Evolutionary conservation across 2,888 invertebrate genomes (phyloP).

Genomic region (Hemithea aestivaria): DNA sequence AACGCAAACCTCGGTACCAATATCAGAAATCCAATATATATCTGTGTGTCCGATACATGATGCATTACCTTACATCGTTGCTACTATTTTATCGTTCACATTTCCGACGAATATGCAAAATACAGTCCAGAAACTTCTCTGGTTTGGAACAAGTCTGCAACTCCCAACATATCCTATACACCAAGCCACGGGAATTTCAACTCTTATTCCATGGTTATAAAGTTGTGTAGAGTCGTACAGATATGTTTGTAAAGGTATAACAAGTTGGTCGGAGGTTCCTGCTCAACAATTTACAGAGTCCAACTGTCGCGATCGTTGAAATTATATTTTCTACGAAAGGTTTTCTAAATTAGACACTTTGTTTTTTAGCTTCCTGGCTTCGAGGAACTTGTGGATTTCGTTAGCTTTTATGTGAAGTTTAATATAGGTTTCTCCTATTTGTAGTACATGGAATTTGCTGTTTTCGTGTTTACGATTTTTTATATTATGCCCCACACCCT

Average conservation of each 20-base stretch:
- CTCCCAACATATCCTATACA: slow-evolving; percentile 9
- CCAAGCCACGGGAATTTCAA: slow-evolving; percentile 9
- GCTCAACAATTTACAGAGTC: slow-evolving; percentile 41
- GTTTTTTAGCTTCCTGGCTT: slow-evolving; percentile 23
- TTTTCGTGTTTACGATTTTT: too few relatives aligned
- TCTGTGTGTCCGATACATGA: slow-evolving; percentile 36
- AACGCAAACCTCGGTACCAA: slow-evolving; percentile 6
- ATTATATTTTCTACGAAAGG: slow-evolving; percentile 35
- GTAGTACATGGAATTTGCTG: too few relatives aligned
- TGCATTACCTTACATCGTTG: slow-evolving; percentile 39
- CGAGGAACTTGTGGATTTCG: slow-evolving; percentile 13
- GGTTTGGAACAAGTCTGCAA: slow-evolving; percentile 32
- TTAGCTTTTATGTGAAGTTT: slow-evolving; percentile 4
- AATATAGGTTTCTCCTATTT: background rate
- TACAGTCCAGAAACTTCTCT: slow-evolving; percentile 40
- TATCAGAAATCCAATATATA: slow-evolving; percentile 19
- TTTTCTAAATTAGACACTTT: slow-evolving; percentile 28
- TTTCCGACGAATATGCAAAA: slow-evolving; percentile 43
- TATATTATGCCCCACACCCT: too few relatives aligned
- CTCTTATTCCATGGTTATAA: slow-evolving; percentile 12
- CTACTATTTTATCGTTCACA: slow-evolving; percentile 38
- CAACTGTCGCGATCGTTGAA: slow-evolving; percentile 41
- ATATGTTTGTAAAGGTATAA: slow-evolving; percentile 32
- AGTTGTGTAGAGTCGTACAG: slow-evolving; percentile 8
- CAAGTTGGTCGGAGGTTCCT: slow-evolving; percentile 38